Percentiles rank a stretch among this genome's conserved stretches.
These are phyloP conservation scores for Pseudolycoriella hygida DNA, from an alignment of 2,888 invertebrate species.

Conservation along the genomic window DNA sequence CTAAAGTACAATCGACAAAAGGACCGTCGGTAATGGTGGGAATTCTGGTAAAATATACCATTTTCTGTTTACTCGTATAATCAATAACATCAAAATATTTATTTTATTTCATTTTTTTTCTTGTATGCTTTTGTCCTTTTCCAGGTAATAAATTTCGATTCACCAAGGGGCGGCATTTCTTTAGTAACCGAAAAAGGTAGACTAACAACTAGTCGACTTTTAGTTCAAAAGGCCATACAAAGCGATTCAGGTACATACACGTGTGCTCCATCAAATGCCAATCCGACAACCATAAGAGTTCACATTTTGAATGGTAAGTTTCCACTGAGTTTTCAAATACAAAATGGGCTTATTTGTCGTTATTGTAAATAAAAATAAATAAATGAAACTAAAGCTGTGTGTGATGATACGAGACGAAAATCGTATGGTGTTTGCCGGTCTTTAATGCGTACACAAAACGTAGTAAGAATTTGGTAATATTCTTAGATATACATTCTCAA, in stretches of 20 bases:
- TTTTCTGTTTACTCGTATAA: too few relatives aligned
- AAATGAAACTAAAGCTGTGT: too few relatives aligned
- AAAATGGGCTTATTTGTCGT: neutral
- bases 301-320: conserved; percentile 73
- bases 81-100: too few relatives aligned
- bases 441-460: too few relatives aligned
- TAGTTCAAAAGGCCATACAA: conserved; percentile 65
- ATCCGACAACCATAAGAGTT: conserved; percentile 57
- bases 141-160: conserved; percentile 89
- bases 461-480: too few relatives aligned
- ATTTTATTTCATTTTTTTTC: conserved; percentile 3
- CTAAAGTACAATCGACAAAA: too few relatives aligned
- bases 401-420: too few relatives aligned
- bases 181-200: conserved; percentile 77
- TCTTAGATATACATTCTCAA: too few relatives aligned
- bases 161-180: conserved; percentile 75
- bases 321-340: neutral
- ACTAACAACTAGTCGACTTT: conserved; percentile 62
- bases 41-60: too few relatives aligned
- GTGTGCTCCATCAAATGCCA: conserved; percentile 71
- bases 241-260: conserved; percentile 69
- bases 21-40: too few relatives aligned
- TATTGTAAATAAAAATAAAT: too few relatives aligned
- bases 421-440: too few relatives aligned
- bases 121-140: conserved; percentile 16